Conservation (phyloP, 1,140 invertebrate species). For the Drosophila equinoxialis region DNA sequence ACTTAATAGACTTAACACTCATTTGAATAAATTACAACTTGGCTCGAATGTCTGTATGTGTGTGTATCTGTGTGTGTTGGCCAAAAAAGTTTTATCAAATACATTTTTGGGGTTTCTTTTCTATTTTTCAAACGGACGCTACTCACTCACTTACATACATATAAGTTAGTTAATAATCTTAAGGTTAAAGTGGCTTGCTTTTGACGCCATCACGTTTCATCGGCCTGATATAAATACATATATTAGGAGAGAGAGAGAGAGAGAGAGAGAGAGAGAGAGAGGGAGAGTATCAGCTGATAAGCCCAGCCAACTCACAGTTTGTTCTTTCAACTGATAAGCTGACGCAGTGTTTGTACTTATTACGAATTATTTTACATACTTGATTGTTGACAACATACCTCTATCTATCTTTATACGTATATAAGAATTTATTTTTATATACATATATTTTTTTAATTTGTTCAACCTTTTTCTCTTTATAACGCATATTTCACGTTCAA, state of each 20-base stretch:
- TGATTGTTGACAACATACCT: background rate
- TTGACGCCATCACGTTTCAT: conserved; percentile 46
- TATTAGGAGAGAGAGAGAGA: background rate
- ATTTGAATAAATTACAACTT: conserved; percentile 6
- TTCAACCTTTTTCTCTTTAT: background rate
- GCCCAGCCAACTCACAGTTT: too few species aligned
- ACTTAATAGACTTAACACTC: background rate
- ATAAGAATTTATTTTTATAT: background rate
- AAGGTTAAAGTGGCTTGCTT: conserved; percentile 43
- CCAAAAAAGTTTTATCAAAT: conserved; percentile 4
- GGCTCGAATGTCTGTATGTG: background rate
- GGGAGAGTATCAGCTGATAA: conserved; percentile 1
- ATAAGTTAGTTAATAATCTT: conserved; percentile 49
- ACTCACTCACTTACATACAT: background rate
- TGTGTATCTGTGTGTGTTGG: background rate
- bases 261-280: background rate
- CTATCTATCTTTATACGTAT: background rate
- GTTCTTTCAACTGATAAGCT: background rate
- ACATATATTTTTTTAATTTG: background rate
- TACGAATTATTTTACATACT: background rate
- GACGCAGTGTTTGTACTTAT: background rate
- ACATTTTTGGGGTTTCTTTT: background rate
- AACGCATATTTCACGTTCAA: background rate
- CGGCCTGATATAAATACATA: conserved; percentile 31
- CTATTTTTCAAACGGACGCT: background rate